These are phyloP conservation scores for Stercorarius parasiticus DNA, from an alignment of 2,113 vertebrate genomes.

Conservation along the genomic window DNA sequence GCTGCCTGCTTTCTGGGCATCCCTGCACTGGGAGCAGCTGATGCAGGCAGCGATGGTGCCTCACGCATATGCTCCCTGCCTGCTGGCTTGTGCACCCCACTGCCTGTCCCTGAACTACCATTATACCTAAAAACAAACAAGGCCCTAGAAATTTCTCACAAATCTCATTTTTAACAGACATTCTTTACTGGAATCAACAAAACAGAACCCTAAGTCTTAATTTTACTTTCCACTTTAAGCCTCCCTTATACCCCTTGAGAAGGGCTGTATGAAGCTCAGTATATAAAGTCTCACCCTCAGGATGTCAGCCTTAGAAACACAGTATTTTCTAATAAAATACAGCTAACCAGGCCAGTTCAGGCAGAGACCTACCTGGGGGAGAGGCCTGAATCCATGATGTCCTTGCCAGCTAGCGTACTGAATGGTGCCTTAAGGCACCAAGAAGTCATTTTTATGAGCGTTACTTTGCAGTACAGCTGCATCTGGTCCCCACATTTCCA, in stretches of 20 bases:
- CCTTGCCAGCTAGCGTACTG: constrained; percentile 18
- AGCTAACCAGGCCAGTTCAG: background rate
- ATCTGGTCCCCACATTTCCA: constrained; percentile 64
- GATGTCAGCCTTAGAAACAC: background rate
- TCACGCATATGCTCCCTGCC: fast-evolving
- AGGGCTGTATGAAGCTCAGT: background rate
- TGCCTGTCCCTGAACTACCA: background rate
- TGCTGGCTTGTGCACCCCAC: background rate
- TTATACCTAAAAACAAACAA: background rate
- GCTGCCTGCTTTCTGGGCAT: background rate
- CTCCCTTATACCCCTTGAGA: background rate
- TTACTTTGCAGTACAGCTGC: constrained; percentile 43
- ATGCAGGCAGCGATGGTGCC: background rate
- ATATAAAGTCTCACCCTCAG: background rate
- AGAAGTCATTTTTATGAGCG: constrained; percentile 7
- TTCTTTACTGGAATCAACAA: background rate
- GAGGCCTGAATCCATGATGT: background rate
- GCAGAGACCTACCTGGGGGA: background rate
- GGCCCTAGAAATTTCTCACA: background rate
- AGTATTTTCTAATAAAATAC: constrained; percentile 4
- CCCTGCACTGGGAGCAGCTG: background rate
- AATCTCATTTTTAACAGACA: background rate
- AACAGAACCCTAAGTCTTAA: background rate
- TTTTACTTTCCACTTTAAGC: background rate
- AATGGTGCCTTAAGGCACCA: background rate